Base-by-base conservation (phyloP, 1,140 invertebrate species). In the Wasmannia auropunctata region DNA sequence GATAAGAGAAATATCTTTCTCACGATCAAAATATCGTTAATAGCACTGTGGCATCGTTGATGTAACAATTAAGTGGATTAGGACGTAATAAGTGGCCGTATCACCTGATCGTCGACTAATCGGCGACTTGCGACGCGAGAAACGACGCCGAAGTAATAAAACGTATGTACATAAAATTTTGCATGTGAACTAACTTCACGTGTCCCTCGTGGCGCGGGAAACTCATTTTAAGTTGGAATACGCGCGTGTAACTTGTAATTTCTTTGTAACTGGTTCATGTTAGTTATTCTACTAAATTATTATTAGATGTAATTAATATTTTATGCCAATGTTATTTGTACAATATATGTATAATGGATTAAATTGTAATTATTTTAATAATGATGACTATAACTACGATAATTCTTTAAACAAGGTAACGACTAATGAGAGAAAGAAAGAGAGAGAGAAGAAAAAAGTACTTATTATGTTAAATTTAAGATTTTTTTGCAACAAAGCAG, bases 401-500 rank as follows among this genome's bases (percentile, higher is more conserved):
- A n/a, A n/a, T n/a, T n/a, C n/a, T n/a, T n/a, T n/a, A n/a, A n/a
- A n/a, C n/a, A n/a, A n/a, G n/a, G n/a, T n/a, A n/a, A n/a, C 3
- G 14, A 16, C 4, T 46, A 46, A 43, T 14, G 11, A 46, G 14
- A 14, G 10, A 75, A 19, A 16, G 5, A 77, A 7, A 54, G 7
- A 40, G 11, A 67, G 0, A 37, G 6, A 51, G 11, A 40, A 43
- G 7, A 37, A 10, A 80, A 54, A 58, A 43, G 11, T 58, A n/a
- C 37, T 69, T 14, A 16, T 43, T 0, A 51, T 1, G 10, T 67
- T 11, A 31, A 14, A 40, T 28, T 22, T 60, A 60, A 22, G 14
- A 77, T 22, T 2, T 10, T 65, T 69, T 63, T 56, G 0, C 11
- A 49, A 87, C 49, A 37, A 85, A 70, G 67, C n/a, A 43, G 0